Evolutionary conservation across 2,113 vertebrate genomes (phyloP).

Genomic region (Hyperoodon ampullatus): DNA sequence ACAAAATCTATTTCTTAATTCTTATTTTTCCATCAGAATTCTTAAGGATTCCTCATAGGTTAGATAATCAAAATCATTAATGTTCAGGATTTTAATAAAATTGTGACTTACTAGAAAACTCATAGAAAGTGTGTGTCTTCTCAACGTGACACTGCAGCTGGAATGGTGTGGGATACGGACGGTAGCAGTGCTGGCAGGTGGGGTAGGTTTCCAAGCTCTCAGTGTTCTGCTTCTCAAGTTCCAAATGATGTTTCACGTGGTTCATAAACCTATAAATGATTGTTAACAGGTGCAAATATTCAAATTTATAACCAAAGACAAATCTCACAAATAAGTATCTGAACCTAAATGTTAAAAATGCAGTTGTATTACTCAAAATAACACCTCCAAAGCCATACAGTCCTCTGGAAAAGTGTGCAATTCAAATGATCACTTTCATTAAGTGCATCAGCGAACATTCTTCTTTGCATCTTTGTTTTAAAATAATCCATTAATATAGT

Average conservation of each 20-base stretch:
- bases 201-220: conserved; percentile 98
- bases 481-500: conserved; percentile 29
- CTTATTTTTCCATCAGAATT: conserved; percentile 16
- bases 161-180: conserved; percentile 96
- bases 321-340: neutral
- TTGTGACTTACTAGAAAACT: conserved; percentile 93
- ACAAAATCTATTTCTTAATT: neutral
- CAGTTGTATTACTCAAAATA: conserved; percentile 23
- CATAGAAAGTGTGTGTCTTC: conserved; percentile 94
- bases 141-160: conserved; percentile 99
- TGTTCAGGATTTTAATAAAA: neutral
- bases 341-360: conserved; percentile 42
- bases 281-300: conserved; percentile 48
- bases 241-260: conserved; percentile 99
- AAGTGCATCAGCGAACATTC: neutral
- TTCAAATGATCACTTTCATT: conserved; percentile 32
- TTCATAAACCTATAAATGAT: conserved; percentile 96
- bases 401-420: neutral
- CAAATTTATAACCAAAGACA: conserved; percentile 52
- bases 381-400: neutral
- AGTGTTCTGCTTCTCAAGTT: conserved; percentile 97
- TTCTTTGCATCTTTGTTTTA: neutral
- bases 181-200: conserved; percentile 97
- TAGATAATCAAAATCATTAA: conserved; percentile 10
- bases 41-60: neutral